phyloP scores from a whole-genome alignment of 2,113 vertebrate species.

The Ramphastos sulfuratus region DNA sequence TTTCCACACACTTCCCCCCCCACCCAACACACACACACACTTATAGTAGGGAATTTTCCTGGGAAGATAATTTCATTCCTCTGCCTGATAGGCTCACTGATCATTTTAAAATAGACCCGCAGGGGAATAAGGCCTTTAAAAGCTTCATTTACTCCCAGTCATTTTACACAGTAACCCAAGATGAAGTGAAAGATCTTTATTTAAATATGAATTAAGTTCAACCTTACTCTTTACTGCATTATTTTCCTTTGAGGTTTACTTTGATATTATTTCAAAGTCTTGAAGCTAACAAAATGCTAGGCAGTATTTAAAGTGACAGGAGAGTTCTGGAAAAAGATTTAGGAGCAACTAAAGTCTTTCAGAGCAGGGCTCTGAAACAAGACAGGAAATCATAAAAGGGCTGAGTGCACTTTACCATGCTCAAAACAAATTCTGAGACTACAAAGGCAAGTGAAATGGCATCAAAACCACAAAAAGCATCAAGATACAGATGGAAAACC shows the following conservation, averaged over 20 bases:
- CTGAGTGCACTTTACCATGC: neutral
- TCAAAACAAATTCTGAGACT: neutral
- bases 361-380: neutral
- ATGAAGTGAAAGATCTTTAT: conserved; percentile 36
- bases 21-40: too few relatives aligned
- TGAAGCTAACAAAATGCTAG: conserved; percentile 43
- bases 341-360: conserved; percentile 3
- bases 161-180: conserved; percentile 39
- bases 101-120: neutral
- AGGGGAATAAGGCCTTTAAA: conserved; percentile 25
- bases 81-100: neutral
- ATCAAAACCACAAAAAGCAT: neutral
- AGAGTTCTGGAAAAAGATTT: conserved; percentile 32
- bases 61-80: conserved; percentile 17
- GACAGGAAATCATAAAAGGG: conserved; percentile 29
- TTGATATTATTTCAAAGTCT: conserved; percentile 59
- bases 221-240: neutral
- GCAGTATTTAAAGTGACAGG: conserved; percentile 32
- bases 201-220: conserved; percentile 61
- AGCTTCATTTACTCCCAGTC: conserved; percentile 29
- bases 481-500: neutral
- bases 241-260: conserved; percentile 62
- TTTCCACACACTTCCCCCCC: neutral
- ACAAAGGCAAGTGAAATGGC: neutral
- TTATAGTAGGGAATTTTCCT: neutral